Evolutionary conservation across 2,797 vertebrate species (phyloP).

Genomic region (Emydoidea blandingii): DNA sequence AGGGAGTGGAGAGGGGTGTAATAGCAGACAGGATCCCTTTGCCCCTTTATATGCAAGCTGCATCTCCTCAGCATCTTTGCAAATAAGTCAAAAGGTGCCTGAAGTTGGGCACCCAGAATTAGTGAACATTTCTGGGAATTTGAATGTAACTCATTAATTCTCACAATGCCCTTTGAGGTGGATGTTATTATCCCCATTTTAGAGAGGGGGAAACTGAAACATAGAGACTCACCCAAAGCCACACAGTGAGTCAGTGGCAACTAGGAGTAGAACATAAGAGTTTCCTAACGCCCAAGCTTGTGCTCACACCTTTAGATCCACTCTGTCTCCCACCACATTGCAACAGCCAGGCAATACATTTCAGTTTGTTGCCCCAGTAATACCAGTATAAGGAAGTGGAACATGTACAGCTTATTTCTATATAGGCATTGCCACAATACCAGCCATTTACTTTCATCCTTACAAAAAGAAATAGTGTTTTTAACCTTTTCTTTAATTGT

Average conservation of each 20-base stretch:
- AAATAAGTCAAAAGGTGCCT: not conserved
- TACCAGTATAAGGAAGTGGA: not conserved
- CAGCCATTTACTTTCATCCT: not conserved
- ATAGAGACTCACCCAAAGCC: not conserved
- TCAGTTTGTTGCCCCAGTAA: not conserved
- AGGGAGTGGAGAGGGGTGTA: not conserved
- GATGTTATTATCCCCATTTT: not conserved
- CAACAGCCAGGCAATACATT: not conserved
- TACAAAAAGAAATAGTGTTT: not conserved
- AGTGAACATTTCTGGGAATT: not conserved
- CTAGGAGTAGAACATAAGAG: not conserved
- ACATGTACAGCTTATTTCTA: not conserved
- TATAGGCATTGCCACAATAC: not conserved
- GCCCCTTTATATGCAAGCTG: not conserved
- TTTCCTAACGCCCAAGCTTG: not conserved
- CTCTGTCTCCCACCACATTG: accelerated
- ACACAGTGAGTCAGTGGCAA: not conserved
- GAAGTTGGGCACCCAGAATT: not conserved
- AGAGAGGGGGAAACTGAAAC: not conserved
- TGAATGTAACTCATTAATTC: not conserved
- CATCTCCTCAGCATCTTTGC: not conserved
- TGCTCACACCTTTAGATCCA: not conserved
- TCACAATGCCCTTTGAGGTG: not conserved
- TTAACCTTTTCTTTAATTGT: too few species aligned
- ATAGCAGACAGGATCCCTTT: not conserved